phyloP scores from a whole-genome alignment of 2,888 invertebrate species.

The Agrotis ipsilon region DNA sequence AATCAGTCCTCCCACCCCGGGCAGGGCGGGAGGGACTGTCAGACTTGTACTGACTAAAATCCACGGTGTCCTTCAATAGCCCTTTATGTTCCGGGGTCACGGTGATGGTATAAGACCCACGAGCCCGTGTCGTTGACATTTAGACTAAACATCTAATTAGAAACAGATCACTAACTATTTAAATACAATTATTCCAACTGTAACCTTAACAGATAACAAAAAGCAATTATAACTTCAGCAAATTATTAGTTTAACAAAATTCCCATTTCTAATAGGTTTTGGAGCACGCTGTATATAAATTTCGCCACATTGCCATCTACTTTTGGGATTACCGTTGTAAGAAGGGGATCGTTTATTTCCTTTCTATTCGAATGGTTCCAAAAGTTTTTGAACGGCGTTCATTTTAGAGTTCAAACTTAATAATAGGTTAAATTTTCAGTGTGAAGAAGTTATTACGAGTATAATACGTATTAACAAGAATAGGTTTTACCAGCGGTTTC shows the following conservation, averaged over 20 bases:
- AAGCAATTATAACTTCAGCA: conserved; percentile 31
- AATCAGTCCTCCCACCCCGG: too few relatives aligned
- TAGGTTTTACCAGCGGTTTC: background rate
- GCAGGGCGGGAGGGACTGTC: too few relatives aligned
- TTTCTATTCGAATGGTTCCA: conserved; percentile 77
- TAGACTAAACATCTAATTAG: background rate
- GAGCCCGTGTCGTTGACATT: background rate
- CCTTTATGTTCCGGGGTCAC: too few relatives aligned
- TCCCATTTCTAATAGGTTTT: conserved; percentile 53
- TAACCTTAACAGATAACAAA: conserved; percentile 19
- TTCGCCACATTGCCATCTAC: conserved; percentile 87
- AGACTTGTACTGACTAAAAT: too few relatives aligned
- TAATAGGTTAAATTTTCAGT: conserved; percentile 21
- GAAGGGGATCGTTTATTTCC: conserved; percentile 90
- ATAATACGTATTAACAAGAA: background rate
- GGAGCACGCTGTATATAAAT: conserved; percentile 80
- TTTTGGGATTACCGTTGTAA: conserved; percentile 89
- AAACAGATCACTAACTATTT: background rate
- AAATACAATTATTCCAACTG: conserved; percentile 5
- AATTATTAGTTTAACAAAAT: conserved; percentile 46
- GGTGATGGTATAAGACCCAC: too few relatives aligned
- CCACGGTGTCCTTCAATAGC: too few relatives aligned
- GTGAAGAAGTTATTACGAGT: background rate
- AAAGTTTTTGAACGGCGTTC: conserved; percentile 72
- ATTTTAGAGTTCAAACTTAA: conserved; percentile 36